phyloP scores from a whole-genome alignment of 2,888 invertebrate genomes.

The Thera britannica region DNA sequence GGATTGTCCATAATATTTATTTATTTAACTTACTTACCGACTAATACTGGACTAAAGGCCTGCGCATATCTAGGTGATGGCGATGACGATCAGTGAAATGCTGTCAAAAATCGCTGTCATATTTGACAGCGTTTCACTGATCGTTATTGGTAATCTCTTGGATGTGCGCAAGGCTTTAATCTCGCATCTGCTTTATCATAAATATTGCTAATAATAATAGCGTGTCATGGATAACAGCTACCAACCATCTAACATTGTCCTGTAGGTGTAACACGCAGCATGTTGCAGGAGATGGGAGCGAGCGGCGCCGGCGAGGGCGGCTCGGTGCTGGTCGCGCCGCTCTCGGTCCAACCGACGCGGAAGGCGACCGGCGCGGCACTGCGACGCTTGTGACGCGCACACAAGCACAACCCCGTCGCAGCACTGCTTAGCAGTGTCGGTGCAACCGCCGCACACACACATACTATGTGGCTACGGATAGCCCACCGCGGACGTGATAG shows the following conservation, averaged over 20 bases:
- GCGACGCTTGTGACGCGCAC: constrained; percentile 87
- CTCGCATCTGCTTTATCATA: neutral
- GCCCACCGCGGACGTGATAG: neutral
- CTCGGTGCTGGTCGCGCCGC: constrained; percentile 89
- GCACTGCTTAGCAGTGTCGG: neutral
- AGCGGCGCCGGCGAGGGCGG: constrained; percentile 80
- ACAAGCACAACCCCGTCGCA: constrained; percentile 5
- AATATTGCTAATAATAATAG: neutral
- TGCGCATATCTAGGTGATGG: no score
- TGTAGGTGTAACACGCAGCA: constrained; percentile 31
- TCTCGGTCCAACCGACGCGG: constrained; percentile 93
- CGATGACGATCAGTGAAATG: no score
- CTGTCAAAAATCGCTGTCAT: no score
- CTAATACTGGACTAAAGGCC: no score
- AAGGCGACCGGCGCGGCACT: constrained; percentile 89
- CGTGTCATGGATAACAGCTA: constrained; percentile 33
- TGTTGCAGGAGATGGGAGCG: constrained; percentile 89
- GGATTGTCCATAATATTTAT: no score
- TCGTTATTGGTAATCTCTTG: no score
- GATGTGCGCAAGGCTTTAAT: no score
- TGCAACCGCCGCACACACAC: neutral
- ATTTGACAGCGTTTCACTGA: no score
- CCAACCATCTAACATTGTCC: constrained; percentile 19
- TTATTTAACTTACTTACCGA: no score
- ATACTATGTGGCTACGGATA: neutral